Base-by-base conservation (phyloP, 1,140 invertebrate genomes). In the Tetraneura akinire region DNA sequence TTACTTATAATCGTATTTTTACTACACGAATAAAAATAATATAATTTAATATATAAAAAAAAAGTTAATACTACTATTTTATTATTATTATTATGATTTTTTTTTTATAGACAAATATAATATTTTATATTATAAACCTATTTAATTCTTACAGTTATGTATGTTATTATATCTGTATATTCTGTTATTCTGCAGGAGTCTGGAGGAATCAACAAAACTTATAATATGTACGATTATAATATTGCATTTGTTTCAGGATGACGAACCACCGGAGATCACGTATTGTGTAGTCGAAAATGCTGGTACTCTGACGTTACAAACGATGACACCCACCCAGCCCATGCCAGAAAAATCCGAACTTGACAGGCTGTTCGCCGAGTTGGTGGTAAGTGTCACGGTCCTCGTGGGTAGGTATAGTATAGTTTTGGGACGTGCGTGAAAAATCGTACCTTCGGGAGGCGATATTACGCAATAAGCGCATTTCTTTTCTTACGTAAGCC, bases 311-410 rank as follows among this genome's bases (percentile, higher is more conserved):
- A 92, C 92, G 83, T 86, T 95, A 84, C 92, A 96, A 88, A 92
- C 92, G 14, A 89, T 96, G 87, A 93, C 93, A 78, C 91, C 93
- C 83, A 92, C 94, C 42, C 89, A 93, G 83, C 96, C 96, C 1
- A 96, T 97, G 93, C 96, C 96, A 3, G 90, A 93, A 8, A 93
- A 95, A 85, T 93, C 94, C 82, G 95, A 98, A 86, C 88, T 98
- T 66, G 95, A 97, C 87, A 91, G 91, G 74, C 96, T 95, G 88
- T 98, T 98, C 87, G 91, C 94, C 5, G 96, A 97, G 86, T 89
- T 97, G 71, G 95, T 98, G 85, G 92, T 93, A 86, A 89, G 90
- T 90, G 82, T 80, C 14, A 55, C 23, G 3, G 3, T 71, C 18
- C 5, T 3, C 45, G 14, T 13, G 16, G 16, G 68, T 51, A 0